These are phyloP conservation scores for Habropoda laboriosa DNA, from an alignment of 1,140 invertebrate genomes.

Conservation along the genomic window DNA sequence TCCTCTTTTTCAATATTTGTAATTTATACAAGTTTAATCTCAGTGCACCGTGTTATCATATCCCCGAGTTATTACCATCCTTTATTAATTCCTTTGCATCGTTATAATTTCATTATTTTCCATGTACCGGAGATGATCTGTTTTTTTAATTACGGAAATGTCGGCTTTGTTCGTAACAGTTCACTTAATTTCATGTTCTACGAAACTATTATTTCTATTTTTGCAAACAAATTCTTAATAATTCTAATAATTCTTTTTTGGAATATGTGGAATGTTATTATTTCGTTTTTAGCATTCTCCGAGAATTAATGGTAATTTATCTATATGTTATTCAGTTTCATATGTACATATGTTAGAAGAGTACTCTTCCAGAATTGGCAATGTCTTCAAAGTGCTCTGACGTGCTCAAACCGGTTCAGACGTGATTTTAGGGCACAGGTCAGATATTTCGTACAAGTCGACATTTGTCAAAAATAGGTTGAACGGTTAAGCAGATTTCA, in stretches of 20 bases:
- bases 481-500: too few relatives aligned
- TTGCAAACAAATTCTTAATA: neutral
- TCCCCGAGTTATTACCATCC: too few relatives aligned
- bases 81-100: too few relatives aligned
- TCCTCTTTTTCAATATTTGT: too few relatives aligned
- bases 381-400: neutral
- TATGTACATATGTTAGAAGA: neutral
- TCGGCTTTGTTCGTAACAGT: neutral
- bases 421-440: constrained; percentile 4
- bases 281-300: too few relatives aligned
- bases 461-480: constrained; percentile 20
- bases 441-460: neutral
- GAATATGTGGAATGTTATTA: neutral
- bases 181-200: neutral
- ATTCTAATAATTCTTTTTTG: too few relatives aligned
- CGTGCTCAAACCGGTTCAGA: constrained; percentile 6
- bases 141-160: neutral
- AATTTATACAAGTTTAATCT: too few relatives aligned
- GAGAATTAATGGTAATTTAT: too few relatives aligned
- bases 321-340: neutral
- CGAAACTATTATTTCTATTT: too few relatives aligned
- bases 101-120: neutral
- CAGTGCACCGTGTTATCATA: too few relatives aligned
- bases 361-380: neutral
- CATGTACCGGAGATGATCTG: neutral